A percentile compares a stretch with the other conserved stretches of the same genome.
Evolutionary conservation across 1,140 invertebrate genomes (phyloP).

Genomic region (Stenopsyche tienmushanensis): DNA sequence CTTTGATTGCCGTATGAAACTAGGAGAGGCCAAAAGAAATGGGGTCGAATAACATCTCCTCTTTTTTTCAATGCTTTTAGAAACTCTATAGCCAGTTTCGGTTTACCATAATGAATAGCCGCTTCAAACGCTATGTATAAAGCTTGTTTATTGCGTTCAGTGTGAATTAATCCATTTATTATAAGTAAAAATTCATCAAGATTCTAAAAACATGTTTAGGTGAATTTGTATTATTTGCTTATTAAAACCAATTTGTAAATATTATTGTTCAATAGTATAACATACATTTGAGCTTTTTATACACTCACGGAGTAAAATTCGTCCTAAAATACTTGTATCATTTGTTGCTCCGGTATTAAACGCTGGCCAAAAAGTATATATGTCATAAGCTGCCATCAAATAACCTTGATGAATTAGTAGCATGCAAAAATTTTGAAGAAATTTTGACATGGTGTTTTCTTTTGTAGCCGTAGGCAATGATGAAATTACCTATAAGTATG

Average conservation of each 20-base stretch:
- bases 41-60: slow-evolving; percentile 51
- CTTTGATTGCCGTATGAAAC: slow-evolving; percentile 47
- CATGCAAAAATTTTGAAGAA: slow-evolving; percentile 48
- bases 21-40: slow-evolving; percentile 63
- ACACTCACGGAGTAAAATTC: slow-evolving; percentile 52
- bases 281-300: too few species aligned
- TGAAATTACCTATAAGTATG: too few species aligned
- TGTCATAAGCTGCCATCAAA: slow-evolving; percentile 48
- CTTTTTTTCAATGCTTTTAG: slow-evolving; percentile 55
- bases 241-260: too few species aligned
- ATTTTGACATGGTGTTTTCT: too few species aligned
- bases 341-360: slow-evolving; percentile 50
- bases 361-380: slow-evolving; percentile 51
- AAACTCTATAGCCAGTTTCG: slow-evolving; percentile 50
- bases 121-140: slow-evolving; percentile 49
- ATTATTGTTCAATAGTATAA: too few species aligned
- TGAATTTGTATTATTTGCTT: too few species aligned
- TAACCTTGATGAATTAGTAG: slow-evolving; percentile 50
- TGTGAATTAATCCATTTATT: slow-evolving; percentile 48
- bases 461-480: too few species aligned
- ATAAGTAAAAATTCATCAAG: slow-evolving; percentile 31
- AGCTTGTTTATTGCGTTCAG: slow-evolving; percentile 47
- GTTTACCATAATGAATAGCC: slow-evolving; percentile 47
- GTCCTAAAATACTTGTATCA: slow-evolving; percentile 49
- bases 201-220: too few species aligned